Evolutionary conservation across 1,140 invertebrate species (phyloP).

Genomic region (Drosophila asahinai): DNA sequence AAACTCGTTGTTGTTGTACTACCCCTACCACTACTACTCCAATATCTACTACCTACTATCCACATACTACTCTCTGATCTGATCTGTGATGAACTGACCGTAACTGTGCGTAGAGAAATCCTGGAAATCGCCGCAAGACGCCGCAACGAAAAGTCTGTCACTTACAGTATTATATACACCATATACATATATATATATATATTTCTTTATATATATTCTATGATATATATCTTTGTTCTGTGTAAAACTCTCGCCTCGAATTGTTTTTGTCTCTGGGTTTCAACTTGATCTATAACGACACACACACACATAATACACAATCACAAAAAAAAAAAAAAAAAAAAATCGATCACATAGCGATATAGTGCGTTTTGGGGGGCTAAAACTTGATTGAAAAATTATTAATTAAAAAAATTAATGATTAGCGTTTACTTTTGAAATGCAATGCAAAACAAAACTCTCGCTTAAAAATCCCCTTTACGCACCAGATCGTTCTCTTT

Average conservation of each 20-base stretch:
- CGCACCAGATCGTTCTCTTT: constrained; percentile 18
- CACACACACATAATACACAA: background rate
- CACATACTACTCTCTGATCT: constrained; percentile 60
- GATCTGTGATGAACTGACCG: constrained; percentile 20
- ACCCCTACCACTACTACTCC: constrained; percentile 55
- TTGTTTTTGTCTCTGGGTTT: constrained; percentile 55
- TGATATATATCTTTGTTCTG: constrained; percentile 53
- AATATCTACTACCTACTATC: constrained; percentile 71
- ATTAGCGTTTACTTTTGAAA: background rate
- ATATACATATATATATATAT: constrained; percentile 30
- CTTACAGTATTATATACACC: constrained; percentile 34
- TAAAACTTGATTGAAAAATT: background rate
- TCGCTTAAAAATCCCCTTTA: background rate
- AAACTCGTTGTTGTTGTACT: constrained; percentile 46
- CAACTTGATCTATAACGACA: constrained; percentile 33
- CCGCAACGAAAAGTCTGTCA: constrained; percentile 47
- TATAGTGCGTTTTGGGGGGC: constrained; percentile 5
- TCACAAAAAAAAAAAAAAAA: no score
- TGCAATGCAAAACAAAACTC: background rate
- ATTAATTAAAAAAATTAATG: background rate
- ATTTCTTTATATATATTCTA: constrained; percentile 41
- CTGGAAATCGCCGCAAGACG: constrained; percentile 29
- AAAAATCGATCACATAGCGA: background rate
- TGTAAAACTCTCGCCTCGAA: constrained; percentile 54
- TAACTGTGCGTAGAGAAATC: background rate